Evolutionary conservation across 2,888 invertebrate species (phyloP), one percentile per base, ranked within the genome.

Genomic region (Leptothorax acervorum): DNA sequence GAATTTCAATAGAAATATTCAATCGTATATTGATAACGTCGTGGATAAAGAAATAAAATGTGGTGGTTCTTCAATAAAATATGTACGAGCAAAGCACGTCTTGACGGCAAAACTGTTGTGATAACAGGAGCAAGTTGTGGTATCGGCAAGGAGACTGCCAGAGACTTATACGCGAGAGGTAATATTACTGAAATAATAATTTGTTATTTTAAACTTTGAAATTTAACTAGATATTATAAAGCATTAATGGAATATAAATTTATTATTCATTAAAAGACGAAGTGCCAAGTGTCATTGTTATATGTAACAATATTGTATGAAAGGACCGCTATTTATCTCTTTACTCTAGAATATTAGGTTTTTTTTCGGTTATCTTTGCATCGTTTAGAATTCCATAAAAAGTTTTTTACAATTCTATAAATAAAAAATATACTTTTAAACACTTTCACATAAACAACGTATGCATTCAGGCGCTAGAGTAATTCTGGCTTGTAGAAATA

Each of bases 401-500:
- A 48, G 0, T 3, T 23, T n/a, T 55, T 55, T 55, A 53, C 23
- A 57, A 57, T 6, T 35, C 3, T 23, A 12, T 57, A 4, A 4
- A 11, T 28, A 57, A 28, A 57, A 57, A 57, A 12, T 23, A 23
- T 12, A 12, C 12, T 42, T 12, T 63, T 12, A 35, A 12, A 45
- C 5, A 15, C 4, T 23, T 1, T 42, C 2, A 8, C 15, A 23
- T 23, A 23, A 23, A 39, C 35, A 35, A 48, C 28, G 5, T 63
- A 4, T 31, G 9, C 35, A 45, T 86, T 45, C 35, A 93, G 94
- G 94, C 68, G 94, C 93, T 6, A 88, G 93, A 88, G 93, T 93
- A 1, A 95, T 96, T 74, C 87, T 96, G 86, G 96, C 96, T 1
- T 96, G 96, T 90, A 92, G 96, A 86, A 95, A 96, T 90, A 31